Evolutionary conservation across 1,140 invertebrate species (phyloP), one percentile per base, ranked within the genome.

Genomic region (Aleiodes sp.): DNA sequence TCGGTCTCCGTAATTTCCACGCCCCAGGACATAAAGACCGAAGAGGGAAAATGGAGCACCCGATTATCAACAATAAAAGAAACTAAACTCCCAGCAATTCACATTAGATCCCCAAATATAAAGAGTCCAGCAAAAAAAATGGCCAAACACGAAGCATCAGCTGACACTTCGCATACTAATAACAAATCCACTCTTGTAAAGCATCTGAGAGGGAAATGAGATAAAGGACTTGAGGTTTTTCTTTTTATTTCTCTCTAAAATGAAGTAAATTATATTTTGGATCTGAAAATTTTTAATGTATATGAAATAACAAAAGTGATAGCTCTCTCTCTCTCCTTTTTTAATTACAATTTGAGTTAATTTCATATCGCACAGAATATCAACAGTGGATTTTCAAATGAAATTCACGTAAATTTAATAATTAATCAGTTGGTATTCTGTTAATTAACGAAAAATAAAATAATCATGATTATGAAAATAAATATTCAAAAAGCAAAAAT

Each of bases 41-140:
- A 37, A 61, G 33, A 43, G 29, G 43, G 21, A n/a, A 37, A 66
- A 33, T 65, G 60, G 21, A 70, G 69, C 14, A 73, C 62, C n/a
- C 70, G 62, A 65, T 61, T 74, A 1, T 59, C 68, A 4, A 74
- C 70, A 14, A 72, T 74, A 39, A 65, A 35, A 16, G 73, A 73
- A 60, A 59, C 46, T 14, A 19, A 33, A 26, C 8, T 19, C 2
- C 65, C 65, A 14, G 41, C 67, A 21, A 43, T n/a, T 65, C 64
- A 57, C 10, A 66, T 46, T 2, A 70, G 65, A 69, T 74, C 73
- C n/a, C 68, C 74, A 9, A 62, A 66, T 26, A 60, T 67, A 12
- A 73, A 71, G 28, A 76, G 73, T 65, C 75, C 75, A 14, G 72
- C 64, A 1, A 76, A 76, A 41, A 76, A 76, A 68, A 76, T 76